Conservation (phyloP, 2,888 invertebrate species). For the Chrysolina oricalcia region DNA sequence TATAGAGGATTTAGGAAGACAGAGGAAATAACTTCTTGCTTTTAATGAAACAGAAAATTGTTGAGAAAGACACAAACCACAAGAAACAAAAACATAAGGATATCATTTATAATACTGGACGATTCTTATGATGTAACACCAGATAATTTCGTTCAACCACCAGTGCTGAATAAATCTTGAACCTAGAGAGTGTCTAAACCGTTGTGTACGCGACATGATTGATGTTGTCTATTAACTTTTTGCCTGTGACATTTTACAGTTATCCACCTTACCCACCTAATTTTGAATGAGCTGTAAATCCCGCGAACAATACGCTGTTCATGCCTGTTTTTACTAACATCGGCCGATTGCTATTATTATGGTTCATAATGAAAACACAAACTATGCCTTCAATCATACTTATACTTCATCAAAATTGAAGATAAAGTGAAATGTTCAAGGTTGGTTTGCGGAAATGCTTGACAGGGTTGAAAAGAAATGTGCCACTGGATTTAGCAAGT, state of each 20-base stretch:
- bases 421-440: too few relatives aligned
- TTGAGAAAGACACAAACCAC: too few relatives aligned
- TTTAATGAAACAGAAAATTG: too few relatives aligned
- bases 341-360: not conserved
- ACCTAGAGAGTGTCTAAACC: constrained; percentile 18
- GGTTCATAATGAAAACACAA: not conserved
- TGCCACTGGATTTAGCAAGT: too few relatives aligned
- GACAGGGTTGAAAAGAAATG: too few relatives aligned
- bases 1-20: too few relatives aligned
- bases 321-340: constrained; percentile 2
- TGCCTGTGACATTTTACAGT: constrained; percentile 40
- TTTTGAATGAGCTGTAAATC: constrained; percentile 32
- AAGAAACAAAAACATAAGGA: too few relatives aligned
- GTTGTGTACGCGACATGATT: constrained; percentile 40
- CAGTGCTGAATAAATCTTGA: constrained; percentile 33
- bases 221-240: constrained; percentile 42
- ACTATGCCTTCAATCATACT: not conserved
- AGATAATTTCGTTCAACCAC: constrained; percentile 1
- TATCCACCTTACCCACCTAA: constrained; percentile 31
- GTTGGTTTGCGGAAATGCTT: too few relatives aligned
- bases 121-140: not conserved
- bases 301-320: constrained; percentile 27
- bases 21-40: too few relatives aligned
- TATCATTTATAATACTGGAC: not conserved
- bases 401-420: too few relatives aligned